Conservation (phyloP, 1,140 invertebrate species). For the Aporrectodea caliginosa region DNA sequence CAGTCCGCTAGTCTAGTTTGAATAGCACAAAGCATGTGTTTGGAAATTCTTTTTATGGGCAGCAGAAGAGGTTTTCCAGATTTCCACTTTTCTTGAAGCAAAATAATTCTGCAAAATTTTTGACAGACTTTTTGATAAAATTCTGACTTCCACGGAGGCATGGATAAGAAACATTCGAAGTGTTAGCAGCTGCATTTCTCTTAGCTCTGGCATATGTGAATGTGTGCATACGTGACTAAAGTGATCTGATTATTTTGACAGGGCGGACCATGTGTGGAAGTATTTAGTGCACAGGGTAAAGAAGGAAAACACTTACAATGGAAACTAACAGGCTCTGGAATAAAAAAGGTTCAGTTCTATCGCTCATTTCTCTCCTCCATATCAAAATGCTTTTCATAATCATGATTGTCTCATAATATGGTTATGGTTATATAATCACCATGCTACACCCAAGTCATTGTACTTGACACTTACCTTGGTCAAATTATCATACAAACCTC, state of each 20-base stretch:
- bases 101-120: background rate
- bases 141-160: background rate
- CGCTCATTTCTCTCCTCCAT: background rate
- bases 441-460: no score
- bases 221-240: no score
- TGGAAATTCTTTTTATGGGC: no score
- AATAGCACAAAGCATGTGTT: no score
- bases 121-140: background rate
- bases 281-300: constrained; percentile 5
- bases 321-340: background rate
- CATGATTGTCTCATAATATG: background rate
- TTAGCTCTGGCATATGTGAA: no score
- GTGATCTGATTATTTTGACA: constrained; percentile 1
- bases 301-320: background rate
- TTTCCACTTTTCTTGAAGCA: background rate
- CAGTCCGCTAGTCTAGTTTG: no score
- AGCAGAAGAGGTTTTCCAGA: background rate
- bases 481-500: no score
- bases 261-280: constrained; percentile 6
- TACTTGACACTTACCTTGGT: no score
- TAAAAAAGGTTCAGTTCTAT: background rate
- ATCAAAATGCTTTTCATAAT: background rate
- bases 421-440: background rate
- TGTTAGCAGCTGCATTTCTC: background rate
- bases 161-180: background rate